A percentile compares a stretch with the other conserved stretches of the same genome.
phyloP scores from a whole-genome alignment of 2,888 invertebrate genomes.

The Pantelozetes paolii region DNA sequence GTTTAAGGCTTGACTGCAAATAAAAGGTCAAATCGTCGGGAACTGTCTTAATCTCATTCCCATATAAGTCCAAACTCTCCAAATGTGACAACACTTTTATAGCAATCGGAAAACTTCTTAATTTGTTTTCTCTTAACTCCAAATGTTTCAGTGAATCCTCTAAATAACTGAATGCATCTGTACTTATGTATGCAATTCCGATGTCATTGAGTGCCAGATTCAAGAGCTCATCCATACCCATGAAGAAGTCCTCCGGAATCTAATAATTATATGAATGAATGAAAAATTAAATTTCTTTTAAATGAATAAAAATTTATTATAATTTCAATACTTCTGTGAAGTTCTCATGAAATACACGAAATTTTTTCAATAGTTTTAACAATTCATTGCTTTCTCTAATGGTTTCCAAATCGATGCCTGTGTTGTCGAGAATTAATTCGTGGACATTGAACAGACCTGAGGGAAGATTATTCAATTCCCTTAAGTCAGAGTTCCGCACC shows the following conservation, averaged over 20 bases:
- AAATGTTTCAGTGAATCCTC: conserved; percentile 42
- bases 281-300: not conserved
- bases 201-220: conserved; percentile 41
- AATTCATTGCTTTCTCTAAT: conserved; percentile 41
- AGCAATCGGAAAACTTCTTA: conserved; percentile 41
- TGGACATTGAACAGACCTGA: conserved; percentile 40
- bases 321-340: conserved; percentile 34
- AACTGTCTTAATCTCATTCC: conserved; percentile 41
- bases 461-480: conserved; percentile 39
- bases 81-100: conserved; percentile 38
- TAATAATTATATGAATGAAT: not conserved
- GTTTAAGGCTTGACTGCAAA: conserved; percentile 38
- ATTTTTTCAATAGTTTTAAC: conserved; percentile 29
- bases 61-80: conserved; percentile 42
- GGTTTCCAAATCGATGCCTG: conserved; percentile 42
- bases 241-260: conserved; percentile 42
- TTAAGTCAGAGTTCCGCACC: conserved; percentile 41
- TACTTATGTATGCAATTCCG: conserved; percentile 39
- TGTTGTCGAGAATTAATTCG: conserved; percentile 42
- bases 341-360: conserved; percentile 41
- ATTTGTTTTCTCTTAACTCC: conserved; percentile 41
- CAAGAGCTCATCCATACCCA: conserved; percentile 41
- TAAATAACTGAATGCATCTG: conserved; percentile 42
- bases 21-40: conserved; percentile 37
- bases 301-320: too few relatives aligned